Evolutionary conservation across 2,797 vertebrate genomes (phyloP), one percentile per base, ranked within the genome.

Genomic region (Calcarius lapponicus): DNA sequence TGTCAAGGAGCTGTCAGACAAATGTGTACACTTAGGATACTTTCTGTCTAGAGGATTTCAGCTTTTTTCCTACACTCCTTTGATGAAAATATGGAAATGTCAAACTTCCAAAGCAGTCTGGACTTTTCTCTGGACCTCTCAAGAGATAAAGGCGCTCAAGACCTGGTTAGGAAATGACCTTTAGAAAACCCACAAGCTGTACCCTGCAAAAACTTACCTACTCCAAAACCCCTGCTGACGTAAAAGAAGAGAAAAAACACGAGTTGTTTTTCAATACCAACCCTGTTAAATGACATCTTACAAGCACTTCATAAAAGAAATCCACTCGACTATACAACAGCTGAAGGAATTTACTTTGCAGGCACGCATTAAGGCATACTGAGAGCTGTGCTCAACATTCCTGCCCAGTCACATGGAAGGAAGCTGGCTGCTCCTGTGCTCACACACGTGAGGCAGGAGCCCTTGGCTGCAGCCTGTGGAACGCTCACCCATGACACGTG

Each of bases 221-320:
- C 43, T 78, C 76, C 71, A 89, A 62, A 89, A 90, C 38, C 43
- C 34, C 43, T 36, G 36, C 32, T 78, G 58, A 81, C 0, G 0
- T 70, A 50, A 86, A 83, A 70, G 10, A 60, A 74, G 32, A 60
- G 65, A 70, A 83, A 90, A n/a, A 90, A 38, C 24, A 15, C 3
- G n/a, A 92, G 43, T 2, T 88, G 24, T 3, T 94, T 93, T 80
- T 83, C 84, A 89, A 24, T 40, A 62, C 12, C 47, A 72, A 3
- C 4, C 2, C 24, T 50, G 26, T 69, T 88, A 74, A 83, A 75
- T 45, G 40, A 58, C 65, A 67, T 65, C 36, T 94, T 80, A 53
- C 43, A 80, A 83, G 71, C 42, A 86, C 92, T 91, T 86, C 8
- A 47, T 31, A 38, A 87, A 86, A 86, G 32, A 75, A 96, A 93